phyloP scores from a whole-genome alignment of 1,140 invertebrate species.

The Akabosia matsudoensis region DNA sequence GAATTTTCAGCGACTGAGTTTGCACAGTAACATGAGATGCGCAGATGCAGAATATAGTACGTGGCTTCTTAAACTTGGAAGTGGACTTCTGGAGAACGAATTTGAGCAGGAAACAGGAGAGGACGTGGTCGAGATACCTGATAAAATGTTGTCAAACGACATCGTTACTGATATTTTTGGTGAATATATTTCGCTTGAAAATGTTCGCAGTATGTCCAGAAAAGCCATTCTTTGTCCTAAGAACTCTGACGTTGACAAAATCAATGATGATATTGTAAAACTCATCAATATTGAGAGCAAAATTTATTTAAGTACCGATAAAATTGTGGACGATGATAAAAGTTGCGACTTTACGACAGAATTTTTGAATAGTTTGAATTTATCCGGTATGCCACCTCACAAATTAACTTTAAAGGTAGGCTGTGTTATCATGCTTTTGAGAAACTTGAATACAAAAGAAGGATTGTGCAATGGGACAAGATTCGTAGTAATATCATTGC shows the following conservation, averaged over 20 bases:
- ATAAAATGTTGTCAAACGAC: constrained; percentile 45
- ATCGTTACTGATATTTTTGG: constrained; percentile 49
- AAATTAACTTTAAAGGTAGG: constrained; percentile 33
- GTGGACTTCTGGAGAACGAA: constrained; percentile 36
- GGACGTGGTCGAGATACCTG: constrained; percentile 42
- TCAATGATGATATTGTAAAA: constrained; percentile 44
- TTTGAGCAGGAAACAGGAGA: background rate
- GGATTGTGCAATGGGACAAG: constrained; percentile 39
- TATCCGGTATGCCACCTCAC: constrained; percentile 50
- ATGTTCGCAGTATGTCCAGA: background rate
- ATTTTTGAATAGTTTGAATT: constrained; percentile 51
- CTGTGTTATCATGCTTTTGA: constrained; percentile 35
- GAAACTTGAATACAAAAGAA: constrained; percentile 35
- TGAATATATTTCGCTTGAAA: constrained; percentile 21
- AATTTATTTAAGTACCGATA: constrained; percentile 50
- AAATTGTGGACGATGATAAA: constrained; percentile 46
- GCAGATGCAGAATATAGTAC: constrained; percentile 28
- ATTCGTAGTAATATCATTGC: constrained; percentile 30
- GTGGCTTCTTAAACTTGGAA: constrained; percentile 40
- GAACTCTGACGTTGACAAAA: constrained; percentile 42
- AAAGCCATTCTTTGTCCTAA: constrained; percentile 43
- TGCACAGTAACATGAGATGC: constrained; percentile 44
- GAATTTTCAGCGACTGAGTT: constrained; percentile 39
- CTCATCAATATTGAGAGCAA: constrained; percentile 21
- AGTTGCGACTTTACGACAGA: constrained; percentile 50